Evolutionary conservation across 2,888 invertebrate genomes (phyloP).

Genomic region (Cremastobaeus sp.): DNA sequence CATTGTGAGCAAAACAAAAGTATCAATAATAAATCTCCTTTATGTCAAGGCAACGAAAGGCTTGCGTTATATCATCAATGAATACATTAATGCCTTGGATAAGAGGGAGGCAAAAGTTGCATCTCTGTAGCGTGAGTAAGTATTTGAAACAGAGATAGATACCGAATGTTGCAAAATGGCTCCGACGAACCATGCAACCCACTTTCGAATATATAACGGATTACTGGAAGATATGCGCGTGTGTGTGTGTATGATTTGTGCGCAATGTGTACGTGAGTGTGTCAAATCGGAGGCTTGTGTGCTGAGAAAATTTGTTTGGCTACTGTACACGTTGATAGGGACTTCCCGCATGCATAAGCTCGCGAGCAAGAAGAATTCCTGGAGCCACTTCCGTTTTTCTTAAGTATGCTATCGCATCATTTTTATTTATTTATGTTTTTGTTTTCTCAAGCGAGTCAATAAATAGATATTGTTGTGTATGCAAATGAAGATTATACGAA

Average conservation of each 20-base stretch:
- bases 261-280: neutral
- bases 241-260: slow-evolving; percentile 27
- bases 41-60: no score
- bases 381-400: slow-evolving; percentile 5
- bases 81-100: slow-evolving; percentile 50
- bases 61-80: slow-evolving; percentile 47
- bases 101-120: slow-evolving; percentile 50
- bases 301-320: slow-evolving; percentile 37
- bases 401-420: neutral
- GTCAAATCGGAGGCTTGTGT: slow-evolving; percentile 11
- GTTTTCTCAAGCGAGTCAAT: no score
- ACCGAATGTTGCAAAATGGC: slow-evolving; percentile 67
- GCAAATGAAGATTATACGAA: no score
- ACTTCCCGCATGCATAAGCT: slow-evolving; percentile 30
- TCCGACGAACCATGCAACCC: slow-evolving; percentile 72
- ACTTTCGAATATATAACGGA: slow-evolving; percentile 66
- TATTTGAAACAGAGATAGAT: slow-evolving; percentile 50
- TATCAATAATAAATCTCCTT: no score
- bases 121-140: slow-evolving; percentile 45
- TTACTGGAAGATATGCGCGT: slow-evolving; percentile 39
- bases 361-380: slow-evolving; percentile 27
- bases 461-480: no score
- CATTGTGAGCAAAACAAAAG: no score
- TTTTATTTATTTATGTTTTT: neutral
- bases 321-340: slow-evolving; percentile 22